These are phyloP conservation scores for Sinhomidia bicolor DNA, from an alignment of 2,888 invertebrate species.

Conservation along the genomic window DNA sequence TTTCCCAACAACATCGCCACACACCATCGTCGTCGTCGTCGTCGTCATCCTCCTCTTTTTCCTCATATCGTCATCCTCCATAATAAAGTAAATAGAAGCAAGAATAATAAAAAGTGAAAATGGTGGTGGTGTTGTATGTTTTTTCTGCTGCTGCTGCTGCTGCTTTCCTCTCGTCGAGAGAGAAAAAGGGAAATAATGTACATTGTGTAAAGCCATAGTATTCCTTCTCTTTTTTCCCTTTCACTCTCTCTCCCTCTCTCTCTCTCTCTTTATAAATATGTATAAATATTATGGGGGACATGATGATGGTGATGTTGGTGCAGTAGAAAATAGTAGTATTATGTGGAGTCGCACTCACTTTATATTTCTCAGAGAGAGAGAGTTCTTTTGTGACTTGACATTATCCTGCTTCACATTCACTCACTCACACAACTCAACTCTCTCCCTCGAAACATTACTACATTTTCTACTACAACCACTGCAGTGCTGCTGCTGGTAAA, in stretches of 20 bases:
- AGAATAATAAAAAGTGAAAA: conserved; percentile 53
- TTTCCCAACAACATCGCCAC: conserved; percentile 9
- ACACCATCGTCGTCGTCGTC: not conserved
- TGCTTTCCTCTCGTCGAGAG: not conserved
- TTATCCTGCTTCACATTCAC: conserved; percentile 60
- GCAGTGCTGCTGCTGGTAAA: conserved; percentile 12
- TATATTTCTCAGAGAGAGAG: conserved; percentile 36
- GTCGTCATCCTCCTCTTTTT: not conserved
- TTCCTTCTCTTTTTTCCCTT: not conserved
- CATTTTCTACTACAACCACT: not conserved
- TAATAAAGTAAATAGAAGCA: conserved; percentile 52
- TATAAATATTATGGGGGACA: conserved; percentile 12
- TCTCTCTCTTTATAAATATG: conserved; percentile 23
- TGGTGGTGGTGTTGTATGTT: conserved; percentile 24
- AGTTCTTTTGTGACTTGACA: conserved; percentile 65
- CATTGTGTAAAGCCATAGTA: conserved; percentile 1
- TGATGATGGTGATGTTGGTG: not conserved
- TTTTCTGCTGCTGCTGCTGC: no score
- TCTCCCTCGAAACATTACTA: not conserved
- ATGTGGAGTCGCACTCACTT: conserved; percentile 15
- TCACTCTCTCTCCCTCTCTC: not conserved
- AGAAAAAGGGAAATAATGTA: not conserved
- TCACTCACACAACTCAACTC: conserved; percentile 24
- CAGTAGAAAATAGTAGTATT: not conserved
- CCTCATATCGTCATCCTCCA: not conserved